Base-by-base conservation (phyloP, 2,888 invertebrate species). In the Branchellion lobata region DNA sequence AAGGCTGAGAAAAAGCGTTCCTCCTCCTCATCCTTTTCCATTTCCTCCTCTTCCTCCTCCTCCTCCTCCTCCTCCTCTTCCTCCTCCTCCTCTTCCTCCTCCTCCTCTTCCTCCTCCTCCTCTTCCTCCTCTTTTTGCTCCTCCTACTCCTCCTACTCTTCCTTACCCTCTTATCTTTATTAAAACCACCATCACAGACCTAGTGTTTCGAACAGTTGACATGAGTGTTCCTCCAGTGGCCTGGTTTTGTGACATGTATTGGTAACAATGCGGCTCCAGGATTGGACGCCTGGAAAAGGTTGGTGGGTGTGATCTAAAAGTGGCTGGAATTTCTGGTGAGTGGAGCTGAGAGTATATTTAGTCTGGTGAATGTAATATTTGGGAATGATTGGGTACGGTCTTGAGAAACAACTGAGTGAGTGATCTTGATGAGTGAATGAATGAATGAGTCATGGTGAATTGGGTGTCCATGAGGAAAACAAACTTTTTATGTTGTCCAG, bases 241-340 rank as follows among this genome's bases (percentile, higher is more conserved):
- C 18, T 77, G 79, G 8, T 84, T 84, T 65, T 84, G 84, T 0
- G 85, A 84, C 36, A 84, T 82, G 82, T 86, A 86, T 80, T 83
- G 84, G 81, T 83, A 84, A 33, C 72, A 47, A 11, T 34, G 74
- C 18, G 74, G 27, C 18, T 74, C 74, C 34, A 51, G 24, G 24
- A 57, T 57, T 5, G 61, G 61, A n/a, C 61, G 24, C 21, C 61
- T 57, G 61, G 21, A 40, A 40, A 40, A 40, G 40, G 40, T 40
- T 40, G 40, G 40, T 40, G 40, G 40, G 14, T 40, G 40, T 40
- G 40, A n/a, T n/a, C n/a, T n/a, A n/a, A n/a, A n/a, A n/a, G n/a
- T n/a, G n/a, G n/a, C n/a, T n/a, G n/a, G n/a, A n/a, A n/a, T n/a
- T n/a, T n/a, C n/a, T n/a, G n/a, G n/a, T n/a, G n/a, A n/a, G n/a